Base-by-base conservation (phyloP, 2,888 invertebrate species). In the Rhagonycha fulva region DNA sequence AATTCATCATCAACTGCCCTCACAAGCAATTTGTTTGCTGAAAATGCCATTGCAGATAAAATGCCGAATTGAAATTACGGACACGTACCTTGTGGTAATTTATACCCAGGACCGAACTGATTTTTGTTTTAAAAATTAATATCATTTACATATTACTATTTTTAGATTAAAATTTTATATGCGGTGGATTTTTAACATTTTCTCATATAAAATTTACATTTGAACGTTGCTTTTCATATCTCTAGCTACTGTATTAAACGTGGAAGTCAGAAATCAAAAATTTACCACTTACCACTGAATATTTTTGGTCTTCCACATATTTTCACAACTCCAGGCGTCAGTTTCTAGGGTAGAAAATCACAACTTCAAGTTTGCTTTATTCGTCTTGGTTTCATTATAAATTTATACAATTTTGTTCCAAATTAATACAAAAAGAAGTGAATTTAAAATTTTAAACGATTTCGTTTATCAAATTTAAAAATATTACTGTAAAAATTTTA, bases 1-100 rank as follows among this genome's bases (percentile, higher is more conserved):
- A 80, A 80, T 80, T 80, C 80, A 80, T 79, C 79, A 78, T 80
- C 78, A 72, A 74, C 72, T 75, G 77, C 70, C 77, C 75, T 75
- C 73, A 72, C 72, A 79, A 77, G 78, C 77, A 78, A 79, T 80
- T 77, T 79, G 77, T 72, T 78, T 74, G 74, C 68, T 62, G 74
- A 67, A 76, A 72, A 74, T 71, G 77, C 77, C 77, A 68, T 71
- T 47, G 75, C 79, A 72, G 75, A 74, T 75, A 78, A 77, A 76
- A 77, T 73, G 30, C 73, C 71, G 74, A 76, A 78, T 78, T 76
- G 75, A 74, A 72, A 77, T 77, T 75, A 68, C 75, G 32, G 30
- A 71, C 77, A 75, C 77, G 77, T 77, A 73, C 63, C 72, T 77
- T 72, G 67, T 67, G 68, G 67, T 72, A 70, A 77, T 70, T 71